Conservation (phyloP, 35 echinoderm and acorn worm species). For the Eucidaris tribuloides region DNA sequence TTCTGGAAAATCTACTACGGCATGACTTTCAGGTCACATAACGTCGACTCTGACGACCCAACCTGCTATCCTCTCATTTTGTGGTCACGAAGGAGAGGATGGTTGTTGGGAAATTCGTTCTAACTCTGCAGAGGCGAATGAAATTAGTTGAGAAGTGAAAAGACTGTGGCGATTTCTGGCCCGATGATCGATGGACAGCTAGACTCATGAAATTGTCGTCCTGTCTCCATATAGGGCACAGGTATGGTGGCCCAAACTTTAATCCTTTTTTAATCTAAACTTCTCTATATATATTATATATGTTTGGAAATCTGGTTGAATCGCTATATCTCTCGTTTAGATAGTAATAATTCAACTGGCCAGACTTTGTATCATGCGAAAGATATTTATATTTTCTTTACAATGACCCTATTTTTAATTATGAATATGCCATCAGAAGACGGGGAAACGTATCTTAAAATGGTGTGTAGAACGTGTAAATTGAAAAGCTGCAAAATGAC, state of each 20-base stretch:
- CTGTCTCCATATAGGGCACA: slow-evolving; percentile 72
- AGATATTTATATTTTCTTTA: too few relatives aligned
- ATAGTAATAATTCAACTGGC: too few relatives aligned
- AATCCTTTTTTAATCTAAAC: too few relatives aligned
- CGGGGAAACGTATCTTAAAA: too few relatives aligned
- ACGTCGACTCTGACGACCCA: slow-evolving; percentile 28
- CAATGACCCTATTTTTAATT: too few relatives aligned
- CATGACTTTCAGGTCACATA: slow-evolving; percentile 17
- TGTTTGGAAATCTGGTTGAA: too few relatives aligned
- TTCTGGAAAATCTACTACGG: slow-evolving; percentile 67
- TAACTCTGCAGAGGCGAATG: slow-evolving; percentile 67
- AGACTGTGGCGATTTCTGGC: slow-evolving; percentile 51
- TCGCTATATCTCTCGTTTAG: too few relatives aligned
- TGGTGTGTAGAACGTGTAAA: too few relatives aligned
- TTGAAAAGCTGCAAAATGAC: too few relatives aligned
- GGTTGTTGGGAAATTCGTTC: slow-evolving; percentile 63
- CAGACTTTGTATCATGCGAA: too few relatives aligned
- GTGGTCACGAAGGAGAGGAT: slow-evolving; percentile 62
- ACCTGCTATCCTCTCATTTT: slow-evolving; percentile 68
- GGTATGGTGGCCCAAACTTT: slow-evolving; percentile 42
- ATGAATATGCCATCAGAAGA: too few relatives aligned
- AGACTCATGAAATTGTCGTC: slow-evolving; percentile 60
- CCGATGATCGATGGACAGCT: slow-evolving; percentile 38
- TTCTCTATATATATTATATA: too few relatives aligned
- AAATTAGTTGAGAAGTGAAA: slow-evolving; percentile 49